Conservation (phyloP, 2,797 vertebrate species). For the Paguma larvata region DNA sequence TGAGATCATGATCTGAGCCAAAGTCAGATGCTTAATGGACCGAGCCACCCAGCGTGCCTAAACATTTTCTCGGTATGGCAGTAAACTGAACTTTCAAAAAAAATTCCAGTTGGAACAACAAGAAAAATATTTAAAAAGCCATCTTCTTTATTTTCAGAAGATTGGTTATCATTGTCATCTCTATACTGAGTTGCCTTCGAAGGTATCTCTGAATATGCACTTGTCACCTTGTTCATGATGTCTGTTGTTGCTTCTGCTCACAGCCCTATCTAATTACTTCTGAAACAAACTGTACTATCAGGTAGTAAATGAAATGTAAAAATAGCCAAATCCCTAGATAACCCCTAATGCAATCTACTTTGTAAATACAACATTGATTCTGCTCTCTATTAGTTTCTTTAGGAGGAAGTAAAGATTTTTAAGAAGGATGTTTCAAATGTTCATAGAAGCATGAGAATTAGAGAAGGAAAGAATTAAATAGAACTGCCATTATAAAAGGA, state of each 20-base stretch:
- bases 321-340: not conserved
- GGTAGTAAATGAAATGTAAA: not conserved
- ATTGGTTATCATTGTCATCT: not conserved
- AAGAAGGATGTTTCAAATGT: not conserved
- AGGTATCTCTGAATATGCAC: not conserved
- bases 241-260: not conserved
- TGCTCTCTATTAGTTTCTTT: not conserved
- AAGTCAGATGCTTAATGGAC: too few species aligned
- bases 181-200: not conserved
- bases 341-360: not conserved
- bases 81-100: not conserved
- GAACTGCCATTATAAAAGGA: not conserved
- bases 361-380: not conserved
- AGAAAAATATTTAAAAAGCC: not conserved
- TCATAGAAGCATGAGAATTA: not conserved
- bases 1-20: too few species aligned
- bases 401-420: slow-evolving; percentile 37
- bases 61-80: not conserved
- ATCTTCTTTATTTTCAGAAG: not conserved
- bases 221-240: not conserved
- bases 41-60: not conserved
- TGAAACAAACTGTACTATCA: not conserved
- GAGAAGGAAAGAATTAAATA: not conserved
- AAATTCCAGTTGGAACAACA: not conserved
- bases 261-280: not conserved